These are phyloP conservation scores for Unio delphinus DNA, from an alignment of 2,888 invertebrate species.

Conservation along the genomic window DNA sequence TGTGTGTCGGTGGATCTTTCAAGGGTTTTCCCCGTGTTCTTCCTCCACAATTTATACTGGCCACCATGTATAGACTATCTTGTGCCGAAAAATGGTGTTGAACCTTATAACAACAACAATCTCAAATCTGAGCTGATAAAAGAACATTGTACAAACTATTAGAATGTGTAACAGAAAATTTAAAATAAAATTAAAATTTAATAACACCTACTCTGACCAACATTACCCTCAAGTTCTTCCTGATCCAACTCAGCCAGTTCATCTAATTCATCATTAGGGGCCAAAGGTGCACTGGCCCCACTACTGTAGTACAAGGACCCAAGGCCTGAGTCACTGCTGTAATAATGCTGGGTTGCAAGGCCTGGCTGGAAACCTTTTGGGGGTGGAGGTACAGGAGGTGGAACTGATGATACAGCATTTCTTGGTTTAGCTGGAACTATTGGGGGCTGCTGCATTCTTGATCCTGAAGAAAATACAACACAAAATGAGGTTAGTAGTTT, in stretches of 20 bases:
- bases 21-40: too few species aligned
- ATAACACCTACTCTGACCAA: slow-evolving; percentile 12
- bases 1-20: too few species aligned
- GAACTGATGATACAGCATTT: slow-evolving; percentile 31
- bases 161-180: not conserved
- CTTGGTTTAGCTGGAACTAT: slow-evolving; percentile 49
- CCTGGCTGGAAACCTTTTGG: slow-evolving; percentile 30
- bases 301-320: slow-evolving; percentile 51
- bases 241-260: slow-evolving; percentile 35
- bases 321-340: slow-evolving; percentile 57
- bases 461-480: slow-evolving; percentile 13
- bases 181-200: slow-evolving; percentile 1
- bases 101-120: too few species aligned
- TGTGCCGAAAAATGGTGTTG: too few species aligned
- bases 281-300: slow-evolving; percentile 23
- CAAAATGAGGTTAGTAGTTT: too few species aligned
- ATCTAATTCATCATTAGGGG: slow-evolving; percentile 39
- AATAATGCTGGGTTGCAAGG: slow-evolving; percentile 43
- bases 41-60: too few species aligned
- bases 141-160: too few species aligned
- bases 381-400: slow-evolving; percentile 39
- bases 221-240: slow-evolving; percentile 24
- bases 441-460: slow-evolving; percentile 29
- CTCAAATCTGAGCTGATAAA: not conserved
- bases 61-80: too few species aligned